These are phyloP conservation scores for Periphyllus acericola DNA, from an alignment of 2,888 invertebrate species.

Conservation along the genomic window DNA sequence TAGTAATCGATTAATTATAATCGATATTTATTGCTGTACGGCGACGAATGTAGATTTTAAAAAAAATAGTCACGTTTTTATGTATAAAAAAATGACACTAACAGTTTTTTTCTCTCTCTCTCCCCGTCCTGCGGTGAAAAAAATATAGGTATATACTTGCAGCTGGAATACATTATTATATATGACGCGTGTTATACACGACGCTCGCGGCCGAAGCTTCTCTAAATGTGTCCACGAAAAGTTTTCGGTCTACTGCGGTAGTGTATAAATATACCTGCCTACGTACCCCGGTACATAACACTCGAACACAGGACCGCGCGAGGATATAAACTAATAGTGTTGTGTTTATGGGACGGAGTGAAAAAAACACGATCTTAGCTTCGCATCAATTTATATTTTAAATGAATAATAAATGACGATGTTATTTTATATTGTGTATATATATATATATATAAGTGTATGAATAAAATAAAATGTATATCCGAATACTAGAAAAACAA, in stretches of 20 bases:
- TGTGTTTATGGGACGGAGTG: background rate
- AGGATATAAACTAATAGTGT: background rate
- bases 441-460: background rate
- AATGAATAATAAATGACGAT: constrained; percentile 23
- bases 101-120: background rate
- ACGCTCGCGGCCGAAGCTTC: background rate
- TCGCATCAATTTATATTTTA: background rate
- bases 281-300: background rate
- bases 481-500: constrained; percentile 16
- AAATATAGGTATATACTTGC: background rate
- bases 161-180: background rate
- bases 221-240: background rate
- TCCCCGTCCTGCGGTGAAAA: background rate
- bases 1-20: background rate
- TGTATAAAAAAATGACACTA: background rate
- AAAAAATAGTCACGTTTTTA: background rate
- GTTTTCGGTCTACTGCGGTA: background rate
- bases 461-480: background rate
- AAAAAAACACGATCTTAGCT: background rate
- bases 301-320: background rate
- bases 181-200: background rate
- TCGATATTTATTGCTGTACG: background rate
- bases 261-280: background rate
- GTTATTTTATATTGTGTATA: background rate
- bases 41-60: background rate